Evolutionary conservation across 2,888 invertebrate genomes (phyloP).

Genomic region (Clanis bilineata): DNA sequence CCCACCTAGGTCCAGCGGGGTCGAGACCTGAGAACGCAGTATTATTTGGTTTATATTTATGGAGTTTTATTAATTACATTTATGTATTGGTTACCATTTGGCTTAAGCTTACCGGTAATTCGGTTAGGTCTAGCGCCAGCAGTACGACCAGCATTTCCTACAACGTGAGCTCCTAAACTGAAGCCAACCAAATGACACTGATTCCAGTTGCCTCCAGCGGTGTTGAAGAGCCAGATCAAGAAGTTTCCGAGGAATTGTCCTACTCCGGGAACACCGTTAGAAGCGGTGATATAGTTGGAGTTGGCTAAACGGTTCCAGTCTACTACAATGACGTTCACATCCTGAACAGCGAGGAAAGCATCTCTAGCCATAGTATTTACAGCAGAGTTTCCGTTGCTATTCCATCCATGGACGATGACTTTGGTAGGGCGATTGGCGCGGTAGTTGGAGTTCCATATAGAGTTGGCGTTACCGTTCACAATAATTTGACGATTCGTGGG

Average conservation of each 20-base stretch:
- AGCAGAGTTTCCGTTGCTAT: conserved; percentile 33
- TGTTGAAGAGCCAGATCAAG: conserved; percentile 45
- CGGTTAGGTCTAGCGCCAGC: conserved; percentile 30
- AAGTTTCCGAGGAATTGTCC: conserved; percentile 41
- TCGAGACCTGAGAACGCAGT: conserved; percentile 53
- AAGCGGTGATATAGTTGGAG: conserved; percentile 21
- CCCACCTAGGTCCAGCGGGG: conserved; percentile 64
- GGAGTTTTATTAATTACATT: too few species aligned
- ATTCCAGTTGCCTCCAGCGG: conserved; percentile 45
- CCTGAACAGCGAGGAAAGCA: conserved; percentile 40
- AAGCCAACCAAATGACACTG: conserved; percentile 54
- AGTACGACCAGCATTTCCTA: conserved; percentile 49
- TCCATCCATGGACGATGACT: conserved; percentile 54
- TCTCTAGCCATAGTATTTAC: conserved; percentile 39
- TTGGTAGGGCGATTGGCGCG: conserved; percentile 36
- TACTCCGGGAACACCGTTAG: conserved; percentile 31
- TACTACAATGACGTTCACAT: conserved; percentile 51
- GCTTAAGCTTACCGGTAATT: neutral
- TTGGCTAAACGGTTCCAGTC: conserved; percentile 46
- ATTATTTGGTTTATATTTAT: neutral
- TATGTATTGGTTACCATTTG: neutral
- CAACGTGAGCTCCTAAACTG: conserved; percentile 60
- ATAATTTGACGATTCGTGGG: conserved; percentile 41
- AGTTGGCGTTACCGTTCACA: conserved; percentile 36
- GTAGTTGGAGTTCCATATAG: conserved; percentile 46